Base-by-base conservation (phyloP, 2,113 vertebrate genomes). In the Elephantulus edwardii region DNA sequence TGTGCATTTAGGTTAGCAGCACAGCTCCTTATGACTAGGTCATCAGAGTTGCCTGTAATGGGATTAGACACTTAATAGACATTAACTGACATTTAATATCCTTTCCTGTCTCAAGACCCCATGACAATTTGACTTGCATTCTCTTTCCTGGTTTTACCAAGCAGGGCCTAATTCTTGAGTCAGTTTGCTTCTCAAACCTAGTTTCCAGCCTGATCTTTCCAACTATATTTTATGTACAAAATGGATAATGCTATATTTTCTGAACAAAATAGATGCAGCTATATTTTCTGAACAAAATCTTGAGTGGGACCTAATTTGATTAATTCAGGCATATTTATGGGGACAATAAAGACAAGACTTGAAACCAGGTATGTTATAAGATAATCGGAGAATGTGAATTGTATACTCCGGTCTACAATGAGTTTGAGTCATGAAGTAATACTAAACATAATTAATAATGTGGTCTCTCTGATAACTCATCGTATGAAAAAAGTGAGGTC, bases 311-410 rank as follows among this genome's bases (percentile, higher is more conserved):
- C 56, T 58, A 81, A 76, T 88, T 96, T 85, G 87, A 92, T 79
- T 88, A 89, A 82, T 56, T 70, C 10, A 70, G 50, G 79, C 30
- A 33, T 79, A 92, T 77, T 84, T 83, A 35, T 79, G 38, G 20
- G 1, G 26, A 44, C 88, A 92, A 84, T 71, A 91, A 94, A 90
- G 26, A 19, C 46, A 94, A 66, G 79, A 84, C 91, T 91, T 94
- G 81, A 94, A 94, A 89, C 87, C 50, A 76, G 14, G 2, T 84
- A 62, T 91, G 11, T 84, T 77, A 30, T 35, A 80, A 33, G 86
- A 91, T 82, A n/a, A 75, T 94, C 44, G 79, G 79, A 95, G 58
- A 54, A 44, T 83, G 28, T 46, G 46, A 94, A 91, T 94, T 88
- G 48, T 74, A 79, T 66, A 68, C 71, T 48, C n/a, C 83, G 60